Percentiles rank a stretch among this genome's conserved stretches.
phyloP scores from a whole-genome alignment of 1,140 invertebrate species.

The Chlorops oryzae region DNA sequence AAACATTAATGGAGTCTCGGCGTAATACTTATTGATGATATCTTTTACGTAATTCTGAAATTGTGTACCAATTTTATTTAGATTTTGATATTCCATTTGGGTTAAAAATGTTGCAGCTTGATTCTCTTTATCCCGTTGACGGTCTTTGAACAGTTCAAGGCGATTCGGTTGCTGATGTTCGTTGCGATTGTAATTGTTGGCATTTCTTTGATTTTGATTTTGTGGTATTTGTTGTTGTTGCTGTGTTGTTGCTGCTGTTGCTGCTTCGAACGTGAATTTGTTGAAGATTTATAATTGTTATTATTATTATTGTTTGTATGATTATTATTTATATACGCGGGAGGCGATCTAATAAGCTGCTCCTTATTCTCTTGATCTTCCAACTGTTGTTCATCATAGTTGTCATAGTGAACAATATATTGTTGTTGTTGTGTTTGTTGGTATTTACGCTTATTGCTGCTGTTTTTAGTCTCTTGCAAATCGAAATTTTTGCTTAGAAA shows the following conservation, averaged over 20 bases:
- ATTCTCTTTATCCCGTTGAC: slow-evolving; percentile 16
- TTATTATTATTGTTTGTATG: slow-evolving; percentile 29
- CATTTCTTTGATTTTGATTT: slow-evolving; percentile 9
- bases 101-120: slow-evolving; percentile 29
- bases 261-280: too few relatives aligned
- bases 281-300: slow-evolving; percentile 23
- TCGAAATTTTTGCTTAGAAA: slow-evolving; percentile 17
- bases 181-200: slow-evolving; percentile 5
- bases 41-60: slow-evolving; percentile 47
- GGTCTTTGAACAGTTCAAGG: slow-evolving; percentile 12
- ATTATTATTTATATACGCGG: slow-evolving; percentile 42
- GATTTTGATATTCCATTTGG: slow-evolving; percentile 45
- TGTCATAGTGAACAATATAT: not conserved
- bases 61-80: slow-evolving; percentile 42
- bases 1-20: slow-evolving; percentile 36
- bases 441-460: too few relatives aligned
- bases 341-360: slow-evolving; percentile 49
- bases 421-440: slow-evolving; percentile 11
- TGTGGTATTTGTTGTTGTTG: slow-evolving; percentile 18
- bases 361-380: slow-evolving; percentile 35
- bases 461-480: slow-evolving; percentile 9
- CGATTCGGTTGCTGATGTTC: slow-evolving; percentile 12
- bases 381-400: not conserved
- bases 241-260: slow-evolving; percentile 2
- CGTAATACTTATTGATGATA: slow-evolving; percentile 46